phyloP scores from a whole-genome alignment of 2,888 invertebrate genomes.

The Bedellia somnulentella region DNA sequence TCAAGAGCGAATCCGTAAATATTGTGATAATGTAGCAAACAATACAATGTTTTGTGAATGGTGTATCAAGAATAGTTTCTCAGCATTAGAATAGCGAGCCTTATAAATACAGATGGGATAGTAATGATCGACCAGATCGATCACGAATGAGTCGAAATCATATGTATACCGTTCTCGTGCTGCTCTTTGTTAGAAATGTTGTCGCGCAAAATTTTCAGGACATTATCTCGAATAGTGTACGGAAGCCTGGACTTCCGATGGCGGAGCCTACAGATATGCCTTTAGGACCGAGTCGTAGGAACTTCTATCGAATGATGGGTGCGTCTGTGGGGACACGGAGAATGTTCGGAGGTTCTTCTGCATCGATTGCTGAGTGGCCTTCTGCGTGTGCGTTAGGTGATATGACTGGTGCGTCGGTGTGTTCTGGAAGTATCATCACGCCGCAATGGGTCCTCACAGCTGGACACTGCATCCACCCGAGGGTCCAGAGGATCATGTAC shows the following conservation, averaged over 20 bases:
- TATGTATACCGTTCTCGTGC: no score
- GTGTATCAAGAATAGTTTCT: no score
- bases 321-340: constrained; percentile 17
- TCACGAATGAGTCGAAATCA: not conserved
- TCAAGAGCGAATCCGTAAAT: no score
- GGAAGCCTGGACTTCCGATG: not conserved
- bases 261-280: constrained; percentile 6
- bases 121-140: not conserved
- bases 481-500: no score
- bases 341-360: constrained; percentile 29
- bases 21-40: no score
- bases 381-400: constrained; percentile 25
- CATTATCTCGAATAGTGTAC: not conserved
- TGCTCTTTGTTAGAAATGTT: no score
- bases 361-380: constrained; percentile 17
- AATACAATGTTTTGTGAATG: no score
- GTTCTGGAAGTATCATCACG: constrained; percentile 29
- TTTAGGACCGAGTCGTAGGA: constrained; percentile 6
- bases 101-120: no score
- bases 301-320: constrained; percentile 19
- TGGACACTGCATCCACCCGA: constrained; percentile 33
- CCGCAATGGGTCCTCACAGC: constrained; percentile 40
- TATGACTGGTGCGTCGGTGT: constrained; percentile 26
- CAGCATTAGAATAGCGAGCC: no score
- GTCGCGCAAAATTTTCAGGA: not conserved